Conservation (phyloP, 2,797 vertebrate species). For the Danio choprae region DNA sequence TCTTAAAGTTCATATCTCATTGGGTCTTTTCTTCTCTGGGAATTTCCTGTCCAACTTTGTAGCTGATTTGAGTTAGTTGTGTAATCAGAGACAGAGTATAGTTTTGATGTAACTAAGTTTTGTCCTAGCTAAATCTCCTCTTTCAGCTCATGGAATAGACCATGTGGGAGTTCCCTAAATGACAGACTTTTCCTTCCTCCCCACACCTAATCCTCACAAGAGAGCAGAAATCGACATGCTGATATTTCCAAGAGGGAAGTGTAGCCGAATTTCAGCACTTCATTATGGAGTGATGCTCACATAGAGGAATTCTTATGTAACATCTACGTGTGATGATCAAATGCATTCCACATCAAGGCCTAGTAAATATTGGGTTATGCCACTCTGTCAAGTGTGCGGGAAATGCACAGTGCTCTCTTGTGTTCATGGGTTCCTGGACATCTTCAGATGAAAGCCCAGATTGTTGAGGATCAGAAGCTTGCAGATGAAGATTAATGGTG, state of each 20-base stretch:
- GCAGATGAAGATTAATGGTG: slow-evolving; percentile 43
- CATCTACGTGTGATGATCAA: slow-evolving; percentile 50
- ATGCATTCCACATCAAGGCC: slow-evolving; percentile 57
- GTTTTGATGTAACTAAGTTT: background rate
- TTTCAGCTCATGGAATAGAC: background rate
- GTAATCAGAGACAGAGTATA: background rate
- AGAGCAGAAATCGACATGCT: background rate
- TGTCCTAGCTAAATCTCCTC: background rate
- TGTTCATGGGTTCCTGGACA: slow-evolving; percentile 7
- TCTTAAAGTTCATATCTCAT: background rate
- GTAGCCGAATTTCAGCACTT: slow-evolving; percentile 23
- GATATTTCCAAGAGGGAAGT: slow-evolving; percentile 9
- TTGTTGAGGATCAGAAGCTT: background rate
- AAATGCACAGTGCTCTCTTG: slow-evolving; percentile 30
- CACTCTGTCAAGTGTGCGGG: slow-evolving; percentile 61
- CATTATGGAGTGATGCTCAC: slow-evolving; percentile 12
- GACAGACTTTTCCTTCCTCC: slow-evolving; percentile 10
- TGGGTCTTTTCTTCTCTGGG: background rate
- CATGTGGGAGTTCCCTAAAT: slow-evolving; percentile 12
- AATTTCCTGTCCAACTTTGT: background rate
- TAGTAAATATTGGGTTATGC: slow-evolving; percentile 69
- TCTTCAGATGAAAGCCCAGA: slow-evolving; percentile 49
- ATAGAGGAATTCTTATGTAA: slow-evolving; percentile 45
- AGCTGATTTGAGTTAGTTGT: background rate
- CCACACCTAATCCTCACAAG: slow-evolving; percentile 17